phyloP scores from a whole-genome alignment of 2,113 vertebrate genomes.

The Piaya cayana region DNA sequence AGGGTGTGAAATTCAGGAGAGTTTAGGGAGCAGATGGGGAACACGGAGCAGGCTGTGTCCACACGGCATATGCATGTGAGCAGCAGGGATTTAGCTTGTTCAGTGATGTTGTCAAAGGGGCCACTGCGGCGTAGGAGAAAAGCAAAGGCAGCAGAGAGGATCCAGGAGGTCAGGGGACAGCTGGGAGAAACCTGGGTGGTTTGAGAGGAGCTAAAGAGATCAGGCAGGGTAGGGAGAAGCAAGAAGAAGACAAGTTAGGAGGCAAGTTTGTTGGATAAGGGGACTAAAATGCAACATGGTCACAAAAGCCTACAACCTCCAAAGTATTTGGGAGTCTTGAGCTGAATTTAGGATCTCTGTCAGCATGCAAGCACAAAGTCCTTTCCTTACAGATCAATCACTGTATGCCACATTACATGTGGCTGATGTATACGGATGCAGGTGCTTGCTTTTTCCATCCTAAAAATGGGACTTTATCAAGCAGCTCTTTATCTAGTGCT shows the following conservation, averaged over 20 bases:
- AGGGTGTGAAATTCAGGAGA: background rate
- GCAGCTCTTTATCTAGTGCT: background rate
- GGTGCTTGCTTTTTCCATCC: background rate
- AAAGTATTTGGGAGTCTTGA: background rate
- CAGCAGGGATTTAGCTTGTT: background rate
- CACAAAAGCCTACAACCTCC: background rate
- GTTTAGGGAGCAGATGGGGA: background rate
- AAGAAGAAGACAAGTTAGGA: background rate
- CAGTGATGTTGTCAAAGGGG: background rate
- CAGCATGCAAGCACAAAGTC: background rate
- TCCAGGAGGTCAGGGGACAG: background rate
- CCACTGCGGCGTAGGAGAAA: background rate
- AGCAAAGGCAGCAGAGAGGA: background rate
- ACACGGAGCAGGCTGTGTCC: background rate
- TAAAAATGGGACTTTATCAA: background rate
- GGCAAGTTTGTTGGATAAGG: background rate
- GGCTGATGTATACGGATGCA: background rate
- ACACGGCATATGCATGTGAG: fast-evolving
- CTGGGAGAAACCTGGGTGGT: background rate
- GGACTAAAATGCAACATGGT: background rate
- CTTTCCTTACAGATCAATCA: background rate
- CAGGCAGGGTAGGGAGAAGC: background rate
- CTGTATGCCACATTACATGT: background rate
- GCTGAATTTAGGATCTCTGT: background rate
- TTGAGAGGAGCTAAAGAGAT: background rate